phyloP scores from a whole-genome alignment of 2,888 invertebrate genomes.

The Zygaena filipendulae region DNA sequence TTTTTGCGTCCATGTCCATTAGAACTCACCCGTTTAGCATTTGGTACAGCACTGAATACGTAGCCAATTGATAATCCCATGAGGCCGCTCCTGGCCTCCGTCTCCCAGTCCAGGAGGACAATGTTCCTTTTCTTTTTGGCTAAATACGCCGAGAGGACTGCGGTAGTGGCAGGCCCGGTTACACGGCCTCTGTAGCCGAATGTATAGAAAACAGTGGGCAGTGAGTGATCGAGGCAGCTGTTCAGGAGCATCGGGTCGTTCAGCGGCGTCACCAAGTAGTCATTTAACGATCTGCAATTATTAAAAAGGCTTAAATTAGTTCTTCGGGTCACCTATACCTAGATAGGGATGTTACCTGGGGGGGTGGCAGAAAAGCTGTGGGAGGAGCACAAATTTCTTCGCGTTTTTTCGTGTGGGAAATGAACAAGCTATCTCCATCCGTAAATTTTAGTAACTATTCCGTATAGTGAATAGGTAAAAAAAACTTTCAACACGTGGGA shows the following conservation, averaged over 20 bases:
- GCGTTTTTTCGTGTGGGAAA: too few relatives aligned
- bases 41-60: conserved; percentile 42
- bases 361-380: too few relatives aligned
- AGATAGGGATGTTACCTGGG: too few relatives aligned
- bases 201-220: conserved; percentile 47
- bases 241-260: conserved; percentile 24
- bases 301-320: too few relatives aligned
- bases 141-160: conserved; percentile 41
- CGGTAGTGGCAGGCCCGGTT: conserved; percentile 44
- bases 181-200: conserved; percentile 48
- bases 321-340: too few relatives aligned
- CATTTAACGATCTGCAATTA: conserved; percentile 31
- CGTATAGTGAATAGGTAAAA: too few relatives aligned
- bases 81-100: conserved; percentile 43
- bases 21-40: conserved; percentile 39
- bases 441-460: too few relatives aligned
- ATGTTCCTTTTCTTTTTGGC: conserved; percentile 44
- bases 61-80: conserved; percentile 44
- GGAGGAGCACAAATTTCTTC: too few relatives aligned
- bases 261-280: conserved; percentile 30
- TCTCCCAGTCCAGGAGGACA: conserved; percentile 51
- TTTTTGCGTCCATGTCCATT: too few relatives aligned
- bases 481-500: too few relatives aligned
- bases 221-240: conserved; percentile 32
- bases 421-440: too few relatives aligned